These are phyloP conservation scores for Elgaria multicarinata DNA, from an alignment of 2,113 vertebrate genomes.

Conservation along the genomic window DNA sequence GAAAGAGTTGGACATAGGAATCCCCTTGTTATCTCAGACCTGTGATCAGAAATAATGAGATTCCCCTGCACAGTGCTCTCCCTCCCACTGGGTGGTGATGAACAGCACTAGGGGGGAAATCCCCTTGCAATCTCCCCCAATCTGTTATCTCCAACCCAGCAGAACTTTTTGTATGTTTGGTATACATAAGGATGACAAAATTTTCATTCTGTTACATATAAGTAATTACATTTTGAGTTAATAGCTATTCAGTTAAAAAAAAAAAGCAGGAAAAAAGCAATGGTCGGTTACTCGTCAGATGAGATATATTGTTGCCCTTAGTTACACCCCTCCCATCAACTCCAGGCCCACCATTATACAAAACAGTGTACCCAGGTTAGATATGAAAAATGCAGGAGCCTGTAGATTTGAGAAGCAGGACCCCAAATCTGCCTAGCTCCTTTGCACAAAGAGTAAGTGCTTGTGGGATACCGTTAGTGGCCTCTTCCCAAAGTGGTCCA, in stretches of 20 bases:
- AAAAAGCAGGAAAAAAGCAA: not conserved
- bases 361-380: not conserved
- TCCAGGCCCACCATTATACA: not conserved
- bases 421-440: not conserved
- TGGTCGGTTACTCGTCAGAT: not conserved
- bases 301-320: not conserved
- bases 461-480: not conserved
- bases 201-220: constrained; percentile 42
- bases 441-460: not conserved
- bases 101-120: too few species aligned
- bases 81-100: too few species aligned
- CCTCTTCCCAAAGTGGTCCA: not conserved
- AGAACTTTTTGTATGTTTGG: not conserved
- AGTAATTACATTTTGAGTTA: constrained; percentile 49
- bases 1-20: too few species aligned
- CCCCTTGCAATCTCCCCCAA: too few species aligned
- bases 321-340: not conserved
- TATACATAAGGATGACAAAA: not conserved
- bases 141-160: too few species aligned
- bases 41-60: too few species aligned
- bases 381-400: not conserved
- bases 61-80: too few species aligned
- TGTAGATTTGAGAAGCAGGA: not conserved
- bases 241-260: constrained; percentile 39
- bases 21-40: too few species aligned